Conservation (phyloP, 2,888 invertebrate genomes). For the Lycophotia porphyrea region DNA sequence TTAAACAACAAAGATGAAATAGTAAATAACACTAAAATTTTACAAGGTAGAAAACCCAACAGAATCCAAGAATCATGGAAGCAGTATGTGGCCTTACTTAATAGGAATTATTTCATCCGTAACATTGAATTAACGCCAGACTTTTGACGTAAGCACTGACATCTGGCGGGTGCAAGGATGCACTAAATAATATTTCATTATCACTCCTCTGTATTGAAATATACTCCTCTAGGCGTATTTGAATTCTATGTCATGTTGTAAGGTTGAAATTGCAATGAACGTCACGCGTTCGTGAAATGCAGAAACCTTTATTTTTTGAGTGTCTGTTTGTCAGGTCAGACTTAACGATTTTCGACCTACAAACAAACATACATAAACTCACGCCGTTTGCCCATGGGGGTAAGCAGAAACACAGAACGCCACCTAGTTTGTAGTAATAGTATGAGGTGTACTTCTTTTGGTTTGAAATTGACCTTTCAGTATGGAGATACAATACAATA, state of each 20-base stretch:
- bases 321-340: too few species aligned
- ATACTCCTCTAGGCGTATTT: constrained; percentile 13
- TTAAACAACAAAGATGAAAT: not conserved
- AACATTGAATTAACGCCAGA: constrained; percentile 33
- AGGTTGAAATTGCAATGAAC: constrained; percentile 5
- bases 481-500: not conserved
- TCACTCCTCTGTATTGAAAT: constrained; percentile 2
- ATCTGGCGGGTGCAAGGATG: constrained; percentile 38
- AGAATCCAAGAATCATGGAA: not conserved
- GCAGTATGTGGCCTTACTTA: not conserved
- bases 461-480: not conserved
- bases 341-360: not conserved
- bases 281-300: not conserved
- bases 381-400: too few species aligned
- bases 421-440: too few species aligned
- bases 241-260: not conserved
- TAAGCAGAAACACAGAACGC: too few species aligned
- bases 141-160: constrained; percentile 23
- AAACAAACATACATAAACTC: too few species aligned
- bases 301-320: not conserved
- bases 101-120: not conserved
- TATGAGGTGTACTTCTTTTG: not conserved
- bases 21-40: not conserved
- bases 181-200: constrained; percentile 24
- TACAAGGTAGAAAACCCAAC: too few species aligned